Evolutionary conservation across 2,113 vertebrate genomes (phyloP).

Genomic region (Bujurquina vittata): DNA sequence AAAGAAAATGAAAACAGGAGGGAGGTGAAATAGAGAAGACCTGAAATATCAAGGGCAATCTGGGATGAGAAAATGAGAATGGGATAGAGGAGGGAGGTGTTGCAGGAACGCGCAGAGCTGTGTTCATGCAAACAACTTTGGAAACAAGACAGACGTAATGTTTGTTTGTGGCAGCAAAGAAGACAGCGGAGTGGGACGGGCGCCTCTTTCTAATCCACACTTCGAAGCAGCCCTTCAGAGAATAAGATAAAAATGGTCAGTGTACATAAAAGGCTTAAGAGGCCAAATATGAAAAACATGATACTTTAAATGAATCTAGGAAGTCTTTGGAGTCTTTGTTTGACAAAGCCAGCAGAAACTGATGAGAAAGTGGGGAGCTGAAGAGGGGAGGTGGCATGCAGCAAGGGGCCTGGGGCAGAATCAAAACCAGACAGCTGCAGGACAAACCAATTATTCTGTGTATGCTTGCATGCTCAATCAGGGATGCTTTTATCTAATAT

Average conservation of each 20-base stretch:
- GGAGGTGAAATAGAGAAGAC: conserved; percentile 46
- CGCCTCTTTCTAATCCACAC: conserved; percentile 19
- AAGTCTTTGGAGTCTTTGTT: conserved; percentile 3
- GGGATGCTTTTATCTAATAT: conserved; percentile 2
- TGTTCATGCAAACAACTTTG: conserved; percentile 28
- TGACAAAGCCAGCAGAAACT: background rate
- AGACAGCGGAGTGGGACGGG: conserved; percentile 4
- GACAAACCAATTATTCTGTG: background rate
- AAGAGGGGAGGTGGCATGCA: background rate
- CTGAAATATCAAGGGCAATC: conserved; percentile 51
- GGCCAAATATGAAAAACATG: conserved; percentile 4
- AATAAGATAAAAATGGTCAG: conserved; percentile 21
- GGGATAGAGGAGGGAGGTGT: conserved; percentile 10
- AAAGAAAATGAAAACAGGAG: conserved; percentile 31
- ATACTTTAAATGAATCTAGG: background rate
- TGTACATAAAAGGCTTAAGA: conserved; percentile 12
- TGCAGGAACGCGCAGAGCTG: background rate
- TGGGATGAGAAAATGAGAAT: conserved; percentile 44
- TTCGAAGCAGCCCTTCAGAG: conserved; percentile 6
- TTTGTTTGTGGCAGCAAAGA: conserved; percentile 27
- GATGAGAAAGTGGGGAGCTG: background rate
- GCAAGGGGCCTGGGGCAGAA: background rate
- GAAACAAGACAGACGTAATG: conserved; percentile 21
- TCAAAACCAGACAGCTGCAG: background rate
- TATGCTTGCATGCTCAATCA: background rate